phyloP scores from a whole-genome alignment of 2,797 vertebrate genomes.

The Galaxias olidus region DNA sequence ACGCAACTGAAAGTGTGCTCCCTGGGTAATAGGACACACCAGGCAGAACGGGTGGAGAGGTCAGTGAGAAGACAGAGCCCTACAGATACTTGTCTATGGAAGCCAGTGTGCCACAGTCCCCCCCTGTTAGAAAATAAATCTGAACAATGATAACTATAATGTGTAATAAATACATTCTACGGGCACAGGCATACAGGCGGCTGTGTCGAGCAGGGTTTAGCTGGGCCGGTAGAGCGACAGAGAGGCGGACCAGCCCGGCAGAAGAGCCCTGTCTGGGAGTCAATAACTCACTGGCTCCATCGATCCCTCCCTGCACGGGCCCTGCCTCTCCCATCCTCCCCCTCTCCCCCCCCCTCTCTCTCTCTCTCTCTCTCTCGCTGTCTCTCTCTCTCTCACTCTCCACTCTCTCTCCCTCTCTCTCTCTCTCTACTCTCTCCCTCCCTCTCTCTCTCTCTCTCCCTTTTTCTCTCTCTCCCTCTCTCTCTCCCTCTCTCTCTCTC shows the following conservation, averaged over 20 bases:
- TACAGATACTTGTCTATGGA: too few species aligned
- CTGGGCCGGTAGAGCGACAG: conserved; percentile 49
- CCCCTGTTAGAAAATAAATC: too few species aligned
- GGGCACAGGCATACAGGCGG: conserved; percentile 37
- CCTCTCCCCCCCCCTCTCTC: conserved; percentile 3
- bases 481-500: conserved; percentile 7
- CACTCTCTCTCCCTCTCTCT: conserved; percentile 8
- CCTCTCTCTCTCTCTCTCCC: background rate
- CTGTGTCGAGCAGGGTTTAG: conserved; percentile 22
- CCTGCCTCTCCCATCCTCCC: too few species aligned
- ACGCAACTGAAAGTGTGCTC: too few species aligned
- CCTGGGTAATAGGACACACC: too few species aligned
- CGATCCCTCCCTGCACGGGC: conserved; percentile 23
- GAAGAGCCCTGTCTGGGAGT: conserved; percentile 48
- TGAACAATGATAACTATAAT: too few species aligned
- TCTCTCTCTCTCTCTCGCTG: background rate
- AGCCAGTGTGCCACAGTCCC: too few species aligned
- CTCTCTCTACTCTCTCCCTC: conserved; percentile 1
- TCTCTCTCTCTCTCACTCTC: conserved; percentile 1
- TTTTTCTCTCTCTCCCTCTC: background rate
- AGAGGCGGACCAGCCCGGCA: conserved; percentile 53
- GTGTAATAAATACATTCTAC: conserved; percentile 12
- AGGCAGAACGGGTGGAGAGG: too few species aligned
- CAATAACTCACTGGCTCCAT: conserved; percentile 67
- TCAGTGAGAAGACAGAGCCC: too few species aligned